Evolutionary conservation across 2,888 invertebrate species (phyloP).

Genomic region (Scaptomyza flava): DNA sequence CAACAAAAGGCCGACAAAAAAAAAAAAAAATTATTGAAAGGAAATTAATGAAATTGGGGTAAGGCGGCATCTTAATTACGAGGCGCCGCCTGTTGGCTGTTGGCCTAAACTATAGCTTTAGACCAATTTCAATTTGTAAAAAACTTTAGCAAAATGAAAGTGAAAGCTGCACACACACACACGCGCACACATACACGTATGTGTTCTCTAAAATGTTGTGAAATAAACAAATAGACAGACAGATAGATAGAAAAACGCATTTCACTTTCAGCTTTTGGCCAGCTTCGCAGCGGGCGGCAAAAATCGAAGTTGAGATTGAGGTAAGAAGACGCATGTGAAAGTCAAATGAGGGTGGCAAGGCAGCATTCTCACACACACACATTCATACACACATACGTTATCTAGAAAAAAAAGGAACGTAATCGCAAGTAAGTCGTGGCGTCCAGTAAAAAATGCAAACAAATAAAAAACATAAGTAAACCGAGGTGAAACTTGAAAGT

Average conservation of each 20-base stretch:
- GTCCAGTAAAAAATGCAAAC: slow-evolving; percentile 70
- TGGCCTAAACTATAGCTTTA: slow-evolving; percentile 18
- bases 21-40: neutral
- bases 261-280: slow-evolving; percentile 56
- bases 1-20: slow-evolving; percentile 40
- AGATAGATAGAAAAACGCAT: slow-evolving; percentile 54
- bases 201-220: slow-evolving; percentile 63
- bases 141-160: slow-evolving; percentile 16
- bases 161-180: slow-evolving; percentile 2
- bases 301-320: neutral
- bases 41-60: slow-evolving; percentile 15
- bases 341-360: slow-evolving; percentile 64
- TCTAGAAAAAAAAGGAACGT: slow-evolving; percentile 63
- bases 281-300: slow-evolving; percentile 27
- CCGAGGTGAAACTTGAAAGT: neutral
- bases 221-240: slow-evolving; percentile 71
- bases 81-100: slow-evolving; percentile 43
- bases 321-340: slow-evolving; percentile 54
- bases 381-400: slow-evolving; percentile 20
- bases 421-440: slow-evolving; percentile 71
- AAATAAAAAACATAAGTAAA: slow-evolving; percentile 6
- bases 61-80: slow-evolving; percentile 42
- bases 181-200: neutral
- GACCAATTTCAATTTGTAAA: slow-evolving; percentile 35
- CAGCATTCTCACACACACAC: slow-evolving; percentile 20